Evolutionary conservation across 2,888 invertebrate genomes (phyloP).

Genomic region (Corythucha ciliata): DNA sequence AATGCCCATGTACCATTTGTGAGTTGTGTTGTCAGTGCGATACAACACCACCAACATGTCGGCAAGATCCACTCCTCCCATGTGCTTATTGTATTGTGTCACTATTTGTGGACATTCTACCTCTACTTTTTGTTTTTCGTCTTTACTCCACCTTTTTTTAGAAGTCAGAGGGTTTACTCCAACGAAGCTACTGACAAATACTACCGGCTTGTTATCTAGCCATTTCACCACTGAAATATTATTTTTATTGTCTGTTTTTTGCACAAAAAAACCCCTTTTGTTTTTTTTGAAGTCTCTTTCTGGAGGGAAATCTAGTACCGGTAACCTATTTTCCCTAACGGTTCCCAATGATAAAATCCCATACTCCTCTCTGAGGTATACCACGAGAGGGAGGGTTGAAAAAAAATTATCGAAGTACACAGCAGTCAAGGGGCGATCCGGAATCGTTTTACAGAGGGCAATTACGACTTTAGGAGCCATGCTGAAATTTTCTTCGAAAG

Average conservation of each 20-base stretch:
- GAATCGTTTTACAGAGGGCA: conserved; percentile 33
- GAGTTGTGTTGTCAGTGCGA: conserved; percentile 5
- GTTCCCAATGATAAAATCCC: conserved; percentile 29
- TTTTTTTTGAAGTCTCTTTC: conserved; percentile 5
- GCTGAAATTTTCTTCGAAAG: conserved; percentile 32
- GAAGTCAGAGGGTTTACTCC: conserved; percentile 19
- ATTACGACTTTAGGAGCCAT: conserved; percentile 38
- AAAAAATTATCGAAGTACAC: conserved; percentile 36
- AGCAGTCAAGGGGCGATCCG: conserved; percentile 21
- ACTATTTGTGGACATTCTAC: conserved; percentile 9
- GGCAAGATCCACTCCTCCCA: conserved; percentile 17
- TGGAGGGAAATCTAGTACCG: not conserved
- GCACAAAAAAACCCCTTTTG: not conserved
- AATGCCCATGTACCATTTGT: conserved; percentile 15
- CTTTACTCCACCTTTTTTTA: conserved; percentile 4
- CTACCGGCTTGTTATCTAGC: conserved; percentile 33
- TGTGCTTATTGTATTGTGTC: conserved; percentile 8
- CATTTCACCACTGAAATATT: conserved; percentile 27
- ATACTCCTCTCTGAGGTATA: conserved; percentile 25
- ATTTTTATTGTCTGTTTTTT: conserved; percentile 6
- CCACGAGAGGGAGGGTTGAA: conserved; percentile 18
- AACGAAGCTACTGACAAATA: conserved; percentile 29
- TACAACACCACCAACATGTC: conserved; percentile 10
- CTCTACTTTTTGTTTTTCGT: not conserved
- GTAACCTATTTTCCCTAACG: conserved; percentile 20